Percentiles rank a stretch among this genome's conserved stretches.
These are phyloP conservation scores for Podarcis muralis DNA, from an alignment of 2,113 vertebrate species.

Conservation along the genomic window DNA sequence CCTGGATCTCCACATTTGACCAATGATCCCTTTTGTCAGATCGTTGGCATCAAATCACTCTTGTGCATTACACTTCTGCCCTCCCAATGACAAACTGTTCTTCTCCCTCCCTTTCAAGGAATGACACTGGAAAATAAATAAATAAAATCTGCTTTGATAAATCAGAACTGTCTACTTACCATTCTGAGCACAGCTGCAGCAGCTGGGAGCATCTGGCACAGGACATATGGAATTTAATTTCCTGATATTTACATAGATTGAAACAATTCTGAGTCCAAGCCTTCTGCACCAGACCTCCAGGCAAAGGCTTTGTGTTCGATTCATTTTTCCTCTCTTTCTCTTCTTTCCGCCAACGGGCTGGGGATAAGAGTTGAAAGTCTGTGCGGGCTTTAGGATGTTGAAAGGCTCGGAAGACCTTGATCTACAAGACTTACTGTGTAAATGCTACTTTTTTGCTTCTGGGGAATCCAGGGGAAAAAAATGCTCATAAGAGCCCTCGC, in stretches of 20 bases:
- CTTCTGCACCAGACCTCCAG: conserved; percentile 69
- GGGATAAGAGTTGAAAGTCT: conserved; percentile 70
- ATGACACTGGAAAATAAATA: conserved; percentile 12
- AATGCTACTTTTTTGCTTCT: conserved; percentile 65
- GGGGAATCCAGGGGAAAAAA: conserved; percentile 60
- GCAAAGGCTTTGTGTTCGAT: conserved; percentile 70
- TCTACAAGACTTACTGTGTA: conserved; percentile 61
- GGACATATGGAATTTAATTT: conserved; percentile 81
- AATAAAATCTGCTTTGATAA: conserved; percentile 17
- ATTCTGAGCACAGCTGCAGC: conserved; percentile 71
- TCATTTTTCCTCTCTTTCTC: conserved; percentile 59
- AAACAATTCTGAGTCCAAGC: conserved; percentile 72
- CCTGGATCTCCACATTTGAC: conserved; percentile 45
- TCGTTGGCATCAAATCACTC: conserved; percentile 58
- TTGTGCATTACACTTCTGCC: conserved; percentile 52
- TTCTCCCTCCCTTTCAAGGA: conserved; percentile 23
- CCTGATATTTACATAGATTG: conserved; percentile 82
- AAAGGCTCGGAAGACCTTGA: conserved; percentile 65
- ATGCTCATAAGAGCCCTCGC: conserved; percentile 56
- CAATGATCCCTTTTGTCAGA: conserved; percentile 62
- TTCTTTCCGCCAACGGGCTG: conserved; percentile 62
- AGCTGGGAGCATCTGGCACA: conserved; percentile 76
- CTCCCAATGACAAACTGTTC: conserved; percentile 27
- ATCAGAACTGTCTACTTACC: conserved; percentile 67
- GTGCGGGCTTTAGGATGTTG: conserved; percentile 46